Evolutionary conservation across 2,888 invertebrate genomes (phyloP), one percentile per base, ranked within the genome.

Genomic region (Drosophila robusta): DNA sequence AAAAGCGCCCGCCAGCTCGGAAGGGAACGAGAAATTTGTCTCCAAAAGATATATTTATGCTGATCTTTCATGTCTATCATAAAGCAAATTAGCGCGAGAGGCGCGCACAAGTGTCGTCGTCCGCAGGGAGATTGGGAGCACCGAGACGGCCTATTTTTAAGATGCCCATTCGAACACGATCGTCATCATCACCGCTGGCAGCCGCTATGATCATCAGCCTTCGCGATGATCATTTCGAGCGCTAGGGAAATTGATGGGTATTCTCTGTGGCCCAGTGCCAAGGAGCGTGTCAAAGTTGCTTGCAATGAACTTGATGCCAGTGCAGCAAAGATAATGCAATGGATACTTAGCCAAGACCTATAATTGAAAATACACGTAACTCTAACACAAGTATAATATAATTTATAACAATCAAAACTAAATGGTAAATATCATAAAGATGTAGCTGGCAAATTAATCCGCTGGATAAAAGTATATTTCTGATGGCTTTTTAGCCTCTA

Each of bases 71-170:
- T 70, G 78, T 69, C 70, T 75, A 73, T 87, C 84, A 84, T 87
- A 80, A 87, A 85, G 80, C 66, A 84, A 83, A 83, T 83, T 86
- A 86, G 84, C 71, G 74, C 74, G 87, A 86, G 82, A 83, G 80
- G 50, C 52, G 60, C 42, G 74, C 68, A 80, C 78, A 80, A 87
- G 74, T 84, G 84, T 57, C 62, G 70, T 50, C 32, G 18, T n/a
- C 42, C n/a, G 7, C 56, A 29, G 54, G 66, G 66, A 42, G 41
- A 45, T 45, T 57, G 56, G 51, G 55, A 63, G 70, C 57, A 42
- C 41, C 55, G 24, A 14, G 42, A 7, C 18, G 36, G 26, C 57
- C 75, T 77, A 77, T 77, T 77, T 77, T 58, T 78, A 77, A 70
- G 49, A 62, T 51, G 39, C 32, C 32, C 26, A 12, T 24, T 22